Base-by-base conservation (phyloP, 2,797 vertebrate species). In the Cetoscarus ocellatus region DNA sequence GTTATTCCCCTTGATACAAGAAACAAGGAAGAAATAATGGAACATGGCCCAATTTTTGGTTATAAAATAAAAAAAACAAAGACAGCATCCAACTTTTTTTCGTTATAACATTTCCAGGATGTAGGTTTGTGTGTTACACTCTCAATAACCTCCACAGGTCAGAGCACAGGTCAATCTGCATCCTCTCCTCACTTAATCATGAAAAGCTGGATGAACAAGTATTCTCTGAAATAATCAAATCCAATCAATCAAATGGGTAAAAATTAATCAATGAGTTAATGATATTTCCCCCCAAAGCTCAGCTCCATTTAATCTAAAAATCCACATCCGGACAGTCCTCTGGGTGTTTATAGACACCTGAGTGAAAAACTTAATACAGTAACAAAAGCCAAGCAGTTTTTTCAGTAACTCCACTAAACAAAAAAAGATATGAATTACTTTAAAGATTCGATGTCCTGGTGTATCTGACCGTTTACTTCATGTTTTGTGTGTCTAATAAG, bases 181-280 rank as follows among this genome's bases (percentile, higher is more conserved):
- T 53, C 49, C 6, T 27, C 27, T 36, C 66, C 39, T 63, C 57
- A 27, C 39, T 40, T 72, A n/a, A 45, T 55, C 51, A 19, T 2
- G 8, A 53, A 56, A 61, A 35, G 35, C 40, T 50, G 17, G 4
- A 53, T 1, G 12, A 36, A 71, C 59, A 8, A 48, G 27, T 38
- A 64, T 77, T 76, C 69, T 61, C 58, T 3, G 54, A 86, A 86
- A 44, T 73, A 85, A 85, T 89, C 17, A 19, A 50, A 50, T 49
- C 47, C 8, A 47, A 17, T 48, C 80, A 83, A 68, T 73, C 34
- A 73, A 61, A 84, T 83, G 77, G 67, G 49, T 27, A 45, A 18
- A 67, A 66, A 67, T 77, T 15, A 62, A 76, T 86, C 73, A 63
- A 63, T 75, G 15, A 14, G 1, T 47, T 49, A 7, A 61, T 56